Conservation (phyloP, 1,140 invertebrate species). For the Lasaia peninsularis region DNA sequence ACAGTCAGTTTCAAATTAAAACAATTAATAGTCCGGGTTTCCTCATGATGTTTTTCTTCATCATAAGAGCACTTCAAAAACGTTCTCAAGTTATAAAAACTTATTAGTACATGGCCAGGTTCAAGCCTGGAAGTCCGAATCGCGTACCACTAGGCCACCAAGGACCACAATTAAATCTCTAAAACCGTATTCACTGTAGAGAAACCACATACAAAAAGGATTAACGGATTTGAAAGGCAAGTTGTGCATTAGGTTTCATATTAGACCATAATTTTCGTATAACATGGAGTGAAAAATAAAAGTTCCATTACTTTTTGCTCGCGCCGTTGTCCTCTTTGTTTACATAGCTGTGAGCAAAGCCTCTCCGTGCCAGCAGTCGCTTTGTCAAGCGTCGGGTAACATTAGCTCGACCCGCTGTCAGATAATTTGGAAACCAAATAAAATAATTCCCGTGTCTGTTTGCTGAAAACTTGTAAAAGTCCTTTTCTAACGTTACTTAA, state of each 20-base stretch:
- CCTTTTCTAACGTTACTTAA: constrained; percentile 27
- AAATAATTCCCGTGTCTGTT: constrained; percentile 53
- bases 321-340: constrained; percentile 61
- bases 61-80: too few relatives aligned
- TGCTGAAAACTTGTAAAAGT: constrained; percentile 15
- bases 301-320: constrained; percentile 63
- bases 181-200: neutral
- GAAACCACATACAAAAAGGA: neutral
- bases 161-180: neutral
- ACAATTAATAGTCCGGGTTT: too few relatives aligned
- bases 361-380: constrained; percentile 71
- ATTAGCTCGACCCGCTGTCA: constrained; percentile 69
- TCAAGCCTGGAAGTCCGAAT: too few relatives aligned
- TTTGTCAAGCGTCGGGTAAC: constrained; percentile 71
- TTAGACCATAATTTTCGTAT: constrained; percentile 3
- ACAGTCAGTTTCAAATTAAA: too few relatives aligned
- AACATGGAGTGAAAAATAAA: constrained; percentile 42
- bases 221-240: neutral
- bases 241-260: too few relatives aligned
- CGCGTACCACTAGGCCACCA: too few relatives aligned
- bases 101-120: too few relatives aligned
- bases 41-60: too few relatives aligned
- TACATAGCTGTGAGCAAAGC: constrained; percentile 66
- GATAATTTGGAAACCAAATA: constrained; percentile 71
- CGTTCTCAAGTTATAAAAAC: too few relatives aligned